Evolutionary conservation across 1,140 invertebrate genomes (phyloP).

Genomic region (Trachymyrmex septentrionalis): DNA sequence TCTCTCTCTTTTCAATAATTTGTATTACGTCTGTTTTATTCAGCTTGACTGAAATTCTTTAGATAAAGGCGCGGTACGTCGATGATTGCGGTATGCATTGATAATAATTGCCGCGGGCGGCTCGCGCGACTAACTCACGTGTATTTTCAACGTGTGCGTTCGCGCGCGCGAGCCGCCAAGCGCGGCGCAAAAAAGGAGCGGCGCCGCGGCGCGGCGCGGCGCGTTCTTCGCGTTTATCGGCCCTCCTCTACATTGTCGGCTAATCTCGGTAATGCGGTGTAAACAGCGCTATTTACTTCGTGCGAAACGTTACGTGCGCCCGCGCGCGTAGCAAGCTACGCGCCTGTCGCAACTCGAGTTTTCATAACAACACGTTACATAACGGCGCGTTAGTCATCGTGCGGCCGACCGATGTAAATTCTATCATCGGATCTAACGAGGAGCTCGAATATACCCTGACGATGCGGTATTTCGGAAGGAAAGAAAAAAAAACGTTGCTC

Average conservation of each 20-base stretch:
- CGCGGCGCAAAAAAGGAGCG: conserved; percentile 33
- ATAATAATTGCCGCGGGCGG: conserved; percentile 28
- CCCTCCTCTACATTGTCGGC: conserved; percentile 47
- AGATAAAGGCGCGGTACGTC: not conserved
- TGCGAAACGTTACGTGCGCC: conserved; percentile 17
- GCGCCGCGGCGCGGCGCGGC: conserved; percentile 24
- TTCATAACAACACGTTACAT: conserved; percentile 58
- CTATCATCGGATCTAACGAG: conserved; percentile 32
- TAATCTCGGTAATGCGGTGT: conserved; percentile 55
- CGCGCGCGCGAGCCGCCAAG: conserved; percentile 21
- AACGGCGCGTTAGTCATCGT: conserved; percentile 44
- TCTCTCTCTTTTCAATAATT: not conserved
- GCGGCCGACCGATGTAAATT: not conserved
- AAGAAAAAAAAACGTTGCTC: not conserved
- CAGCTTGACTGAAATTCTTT: not conserved
- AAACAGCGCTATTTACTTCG: conserved; percentile 60
- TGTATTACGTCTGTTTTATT: not conserved
- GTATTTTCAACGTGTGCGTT: conserved; percentile 53
- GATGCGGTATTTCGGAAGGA: not conserved
- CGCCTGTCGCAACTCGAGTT: conserved; percentile 45
- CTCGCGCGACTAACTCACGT: conserved; percentile 41
- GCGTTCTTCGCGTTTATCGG: conserved; percentile 53
- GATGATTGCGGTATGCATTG: not conserved
- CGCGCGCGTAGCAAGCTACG: not conserved
- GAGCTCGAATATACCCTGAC: not conserved